phyloP scores from a whole-genome alignment of 2,113 vertebrate species.

The Labeo catla region DNA sequence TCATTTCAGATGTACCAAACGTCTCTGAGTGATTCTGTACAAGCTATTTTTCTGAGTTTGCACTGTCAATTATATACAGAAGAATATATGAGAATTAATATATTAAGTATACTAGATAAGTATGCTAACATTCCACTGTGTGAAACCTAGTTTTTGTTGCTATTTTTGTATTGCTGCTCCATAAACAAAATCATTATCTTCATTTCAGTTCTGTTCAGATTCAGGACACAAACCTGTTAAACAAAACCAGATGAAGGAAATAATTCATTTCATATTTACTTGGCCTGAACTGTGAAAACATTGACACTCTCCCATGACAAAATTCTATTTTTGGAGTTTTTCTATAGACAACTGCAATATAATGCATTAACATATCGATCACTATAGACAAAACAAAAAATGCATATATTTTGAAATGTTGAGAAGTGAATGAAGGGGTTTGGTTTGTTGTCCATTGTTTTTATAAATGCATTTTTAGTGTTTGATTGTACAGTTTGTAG shows the following conservation, averaged over 20 bases:
- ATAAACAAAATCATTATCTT: background rate
- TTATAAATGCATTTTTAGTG: conserved; percentile 7
- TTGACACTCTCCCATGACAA: background rate
- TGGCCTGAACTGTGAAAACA: background rate
- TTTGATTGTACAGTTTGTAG: conserved; percentile 26
- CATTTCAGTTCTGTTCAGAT: background rate
- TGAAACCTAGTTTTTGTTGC: background rate
- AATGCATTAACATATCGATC: background rate
- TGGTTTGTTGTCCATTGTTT: conserved; percentile 9
- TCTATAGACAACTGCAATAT: background rate
- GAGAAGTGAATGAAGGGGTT: background rate
- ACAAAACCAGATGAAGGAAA: background rate
- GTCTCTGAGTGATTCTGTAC: background rate
- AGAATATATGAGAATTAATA: background rate
- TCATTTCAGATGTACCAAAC: background rate
- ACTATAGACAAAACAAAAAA: background rate
- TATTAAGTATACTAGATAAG: background rate
- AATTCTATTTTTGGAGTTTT: background rate
- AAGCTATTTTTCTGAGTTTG: background rate
- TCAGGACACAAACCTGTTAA: background rate
- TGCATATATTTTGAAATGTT: conserved; percentile 1
- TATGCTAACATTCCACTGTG: background rate
- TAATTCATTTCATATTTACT: background rate
- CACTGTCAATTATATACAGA: background rate
- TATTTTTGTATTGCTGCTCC: background rate